phyloP scores from a whole-genome alignment of 2,797 vertebrate species.

The Hoplostethus atlanticus region DNA sequence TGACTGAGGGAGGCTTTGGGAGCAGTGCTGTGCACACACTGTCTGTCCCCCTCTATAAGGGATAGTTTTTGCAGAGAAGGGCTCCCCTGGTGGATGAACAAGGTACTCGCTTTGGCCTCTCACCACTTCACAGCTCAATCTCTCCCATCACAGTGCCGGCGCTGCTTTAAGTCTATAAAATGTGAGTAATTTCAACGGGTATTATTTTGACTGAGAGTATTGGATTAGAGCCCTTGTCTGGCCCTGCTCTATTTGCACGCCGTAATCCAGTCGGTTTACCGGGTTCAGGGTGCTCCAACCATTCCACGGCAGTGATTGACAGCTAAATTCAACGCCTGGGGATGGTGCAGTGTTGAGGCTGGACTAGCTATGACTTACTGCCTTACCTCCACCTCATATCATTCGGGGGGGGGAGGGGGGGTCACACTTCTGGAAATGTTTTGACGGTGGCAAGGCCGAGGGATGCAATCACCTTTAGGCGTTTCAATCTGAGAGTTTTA shows the following conservation, averaged over 20 bases:
- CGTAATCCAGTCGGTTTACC: constrained; percentile 45
- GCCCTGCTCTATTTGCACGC: constrained; percentile 18
- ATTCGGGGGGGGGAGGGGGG: background rate
- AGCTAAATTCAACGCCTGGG: constrained; percentile 1
- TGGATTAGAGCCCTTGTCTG: constrained; percentile 39
- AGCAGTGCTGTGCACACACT: background rate
- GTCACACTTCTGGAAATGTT: constrained; percentile 23
- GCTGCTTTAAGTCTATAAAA: constrained; percentile 12
- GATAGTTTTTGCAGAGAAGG: constrained; percentile 62
- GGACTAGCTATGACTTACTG: background rate
- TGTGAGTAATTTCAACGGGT: constrained; percentile 37
- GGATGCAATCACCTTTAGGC: constrained; percentile 35
- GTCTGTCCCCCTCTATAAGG: background rate
- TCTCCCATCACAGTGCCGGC: constrained; percentile 17
- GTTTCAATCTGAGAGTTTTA: background rate
- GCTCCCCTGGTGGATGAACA: constrained; percentile 73
- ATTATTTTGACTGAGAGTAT: constrained; percentile 28
- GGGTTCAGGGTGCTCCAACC: constrained; percentile 11
- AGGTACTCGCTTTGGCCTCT: background rate
- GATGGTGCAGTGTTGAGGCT: constrained; percentile 21
- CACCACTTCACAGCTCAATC: constrained; percentile 3
- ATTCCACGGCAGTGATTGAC: constrained; percentile 40
- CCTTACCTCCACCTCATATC: background rate
- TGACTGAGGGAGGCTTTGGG: constrained; percentile 6
- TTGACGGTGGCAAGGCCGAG: constrained; percentile 57